Conservation (phyloP, 1,140 invertebrate species). For the Heterodera carotae region DNA sequence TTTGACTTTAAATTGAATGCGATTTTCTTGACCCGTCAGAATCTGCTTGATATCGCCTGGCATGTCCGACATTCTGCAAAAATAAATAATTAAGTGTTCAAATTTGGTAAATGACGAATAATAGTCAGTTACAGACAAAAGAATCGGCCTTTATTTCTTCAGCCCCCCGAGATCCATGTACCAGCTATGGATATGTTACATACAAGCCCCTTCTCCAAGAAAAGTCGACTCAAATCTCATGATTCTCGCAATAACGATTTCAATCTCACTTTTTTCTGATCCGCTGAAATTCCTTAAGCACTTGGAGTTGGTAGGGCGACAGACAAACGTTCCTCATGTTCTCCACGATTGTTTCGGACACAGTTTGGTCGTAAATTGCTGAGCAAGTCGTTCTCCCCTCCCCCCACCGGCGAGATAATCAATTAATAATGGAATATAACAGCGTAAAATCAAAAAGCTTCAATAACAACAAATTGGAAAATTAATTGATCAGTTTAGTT, state of each 20-base stretch:
- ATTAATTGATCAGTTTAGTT: no score
- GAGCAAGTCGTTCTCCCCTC: no score
- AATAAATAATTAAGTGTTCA: not conserved
- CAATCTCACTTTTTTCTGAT: slow-evolving; percentile 26
- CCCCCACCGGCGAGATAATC: no score
- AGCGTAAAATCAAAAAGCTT: no score
- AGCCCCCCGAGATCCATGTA: no score
- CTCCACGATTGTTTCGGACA: slow-evolving; percentile 63
- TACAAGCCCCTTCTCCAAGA: no score
- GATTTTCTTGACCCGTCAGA: slow-evolving; percentile 36
- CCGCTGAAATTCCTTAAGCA: slow-evolving; percentile 48
- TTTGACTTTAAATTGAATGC: slow-evolving; percentile 69
- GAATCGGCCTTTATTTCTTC: no score
- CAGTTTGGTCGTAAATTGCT: slow-evolving; percentile 68
- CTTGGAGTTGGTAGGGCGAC: slow-evolving; percentile 36
- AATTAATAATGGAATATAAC: no score
- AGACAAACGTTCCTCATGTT: slow-evolving; percentile 26
- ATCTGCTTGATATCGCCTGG: slow-evolving; percentile 43
- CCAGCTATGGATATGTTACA: no score
- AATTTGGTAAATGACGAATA: not conserved
- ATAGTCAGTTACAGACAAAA: no score
- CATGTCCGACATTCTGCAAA: slow-evolving; percentile 47
- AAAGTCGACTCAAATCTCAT: no score
- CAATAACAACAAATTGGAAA: no score
- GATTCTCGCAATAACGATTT: not conserved